Percentiles rank a stretch among this genome's conserved stretches.
Conservation (phyloP, 23 tunicate species). For the Halocynthia aurantium region DNA sequence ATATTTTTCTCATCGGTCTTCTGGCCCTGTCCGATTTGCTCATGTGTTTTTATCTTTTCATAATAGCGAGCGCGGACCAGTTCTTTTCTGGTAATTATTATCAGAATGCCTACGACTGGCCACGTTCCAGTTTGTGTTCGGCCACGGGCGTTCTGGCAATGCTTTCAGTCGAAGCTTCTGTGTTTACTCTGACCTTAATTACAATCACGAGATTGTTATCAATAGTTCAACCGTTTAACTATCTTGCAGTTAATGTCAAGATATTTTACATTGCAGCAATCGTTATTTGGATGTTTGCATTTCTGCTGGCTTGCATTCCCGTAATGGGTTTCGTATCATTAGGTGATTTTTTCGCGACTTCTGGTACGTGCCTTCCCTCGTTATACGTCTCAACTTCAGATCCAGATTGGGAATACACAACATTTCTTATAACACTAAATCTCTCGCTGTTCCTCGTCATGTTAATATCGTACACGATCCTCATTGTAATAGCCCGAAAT, state of each 20-base stretch:
- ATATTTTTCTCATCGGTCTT: constrained; percentile 5
- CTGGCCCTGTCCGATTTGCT: background rate
- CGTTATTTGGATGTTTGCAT: background rate
- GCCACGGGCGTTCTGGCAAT: constrained; percentile 3
- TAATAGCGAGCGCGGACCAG: background rate
- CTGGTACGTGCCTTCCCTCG: constrained; percentile 5
- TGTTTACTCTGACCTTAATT: background rate
- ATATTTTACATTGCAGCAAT: background rate
- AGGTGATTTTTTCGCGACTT: background rate
- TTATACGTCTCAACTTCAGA: background rate
- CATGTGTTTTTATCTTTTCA: background rate
- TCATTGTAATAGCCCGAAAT: background rate
- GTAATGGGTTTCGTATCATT: constrained; percentile 5
- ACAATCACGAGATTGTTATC: constrained; percentile 1
- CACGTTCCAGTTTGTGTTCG: background rate
- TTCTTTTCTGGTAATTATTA: background rate
- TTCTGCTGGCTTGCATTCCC: background rate
- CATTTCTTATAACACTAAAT: background rate
- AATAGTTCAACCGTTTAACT: constrained; percentile 2
- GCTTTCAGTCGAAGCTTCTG: background rate
- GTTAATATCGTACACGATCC: background rate
- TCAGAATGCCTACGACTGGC: background rate
- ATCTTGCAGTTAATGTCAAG: background rate
- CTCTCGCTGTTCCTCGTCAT: background rate
- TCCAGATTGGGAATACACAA: background rate